Evolutionary conservation across 2,113 vertebrate genomes (phyloP), one percentile per base, ranked within the genome.

Genomic region (Phocoena sinus): DNA sequence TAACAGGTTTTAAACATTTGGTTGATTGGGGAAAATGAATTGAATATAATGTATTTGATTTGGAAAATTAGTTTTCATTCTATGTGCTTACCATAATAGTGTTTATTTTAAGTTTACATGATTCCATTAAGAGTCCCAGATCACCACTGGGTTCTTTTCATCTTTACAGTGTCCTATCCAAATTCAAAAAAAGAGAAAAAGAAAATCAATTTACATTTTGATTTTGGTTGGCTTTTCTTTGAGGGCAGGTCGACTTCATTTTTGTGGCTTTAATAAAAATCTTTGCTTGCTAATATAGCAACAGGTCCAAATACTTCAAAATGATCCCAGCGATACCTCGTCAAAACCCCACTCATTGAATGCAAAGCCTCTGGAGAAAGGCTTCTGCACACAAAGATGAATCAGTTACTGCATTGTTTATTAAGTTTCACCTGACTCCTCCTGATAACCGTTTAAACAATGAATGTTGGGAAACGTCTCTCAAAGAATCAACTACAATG

Each of bases 391-490:
- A 98, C 98, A 98, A 98, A 99, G 99, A 99, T 98, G 99, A 99
- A 99, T 99, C 99, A 98, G 99, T 99, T 98, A 99, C 98, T 96
- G 98, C 99, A 99, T 98, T 99, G 99, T 99, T 99, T 99, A 99
- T 99, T 96, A 99, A 99, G 99, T 99, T 99, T 99, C 99, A 99
- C 99, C 99, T 99, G 99, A 99, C 99, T 99, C 99, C 98, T 99
- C 98, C 98, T 99, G 99, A 99, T 99, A 99, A 99, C 99, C 99
- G 99, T 99, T 99, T 99, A 99, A 99, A 99, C 99, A 99, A 99
- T 99, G 99, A 99, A 99, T 99, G 99, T 99, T 99, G 99, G 99
- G 99, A 99, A 99, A 99, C 98, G 99, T 99, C 99, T 98, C 99
- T 99, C 98, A 98, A 97, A 99, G 98, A 99, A 99, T 98, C 98